Evolutionary conservation across 2,797 vertebrate species (phyloP).

Genomic region (Sebastes itinus): DNA sequence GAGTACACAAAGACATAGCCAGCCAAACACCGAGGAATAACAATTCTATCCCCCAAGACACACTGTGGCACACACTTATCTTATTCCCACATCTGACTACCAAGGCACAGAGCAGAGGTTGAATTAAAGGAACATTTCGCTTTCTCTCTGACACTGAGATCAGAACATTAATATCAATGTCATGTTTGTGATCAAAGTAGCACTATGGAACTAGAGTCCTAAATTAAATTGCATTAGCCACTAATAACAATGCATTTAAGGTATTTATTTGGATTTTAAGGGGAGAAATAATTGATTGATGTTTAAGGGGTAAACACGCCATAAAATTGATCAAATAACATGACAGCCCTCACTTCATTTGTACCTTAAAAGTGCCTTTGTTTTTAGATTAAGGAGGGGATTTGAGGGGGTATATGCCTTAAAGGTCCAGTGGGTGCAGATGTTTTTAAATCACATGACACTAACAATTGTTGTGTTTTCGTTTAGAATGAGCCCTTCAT

Average conservation of each 20-base stretch:
- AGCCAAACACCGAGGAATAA: background rate
- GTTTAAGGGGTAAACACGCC: background rate
- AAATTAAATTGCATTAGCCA: background rate
- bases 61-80: background rate
- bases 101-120: background rate
- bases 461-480: background rate
- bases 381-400: too few species aligned
- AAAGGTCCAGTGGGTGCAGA: background rate
- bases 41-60: background rate
- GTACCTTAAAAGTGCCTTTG: too few species aligned
- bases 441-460: background rate
- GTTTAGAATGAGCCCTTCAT: too few species aligned
- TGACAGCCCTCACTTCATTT: too few species aligned
- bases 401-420: too few species aligned
- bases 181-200: background rate
- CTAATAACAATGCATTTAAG: background rate
- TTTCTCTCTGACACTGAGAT: background rate
- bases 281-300: background rate
- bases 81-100: background rate
- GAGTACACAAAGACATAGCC: background rate
- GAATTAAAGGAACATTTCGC: background rate
- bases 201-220: background rate
- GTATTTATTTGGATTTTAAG: background rate
- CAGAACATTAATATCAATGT: background rate
- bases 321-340: too few species aligned